A percentile compares a stretch with the other conserved stretches of the same genome.
phyloP scores from a whole-genome alignment of 2,888 invertebrate species.

The Macropis europaea region DNA sequence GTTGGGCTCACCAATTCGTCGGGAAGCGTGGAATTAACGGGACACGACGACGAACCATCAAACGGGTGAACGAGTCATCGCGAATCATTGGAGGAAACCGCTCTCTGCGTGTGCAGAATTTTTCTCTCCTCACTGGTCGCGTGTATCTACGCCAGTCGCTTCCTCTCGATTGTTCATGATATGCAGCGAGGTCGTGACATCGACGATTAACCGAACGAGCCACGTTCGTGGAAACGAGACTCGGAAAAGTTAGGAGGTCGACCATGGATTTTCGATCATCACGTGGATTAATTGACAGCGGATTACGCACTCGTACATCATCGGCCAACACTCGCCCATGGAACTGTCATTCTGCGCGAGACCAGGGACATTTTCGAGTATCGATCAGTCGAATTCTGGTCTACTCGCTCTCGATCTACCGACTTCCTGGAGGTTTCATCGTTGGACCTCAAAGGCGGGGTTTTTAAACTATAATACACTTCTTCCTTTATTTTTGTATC shows the following conservation, averaged over 20 bases:
- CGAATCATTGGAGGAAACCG: too few relatives aligned
- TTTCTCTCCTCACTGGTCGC: neutral
- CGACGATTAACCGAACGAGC: neutral
- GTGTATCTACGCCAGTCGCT: constrained; percentile 17
- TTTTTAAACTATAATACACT: neutral
- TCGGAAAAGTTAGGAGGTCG: neutral
- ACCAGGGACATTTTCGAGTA: neutral
- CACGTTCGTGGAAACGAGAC: neutral
- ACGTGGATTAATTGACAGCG: constrained; percentile 47
- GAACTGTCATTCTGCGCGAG: constrained; percentile 46
- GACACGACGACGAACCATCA: neutral
- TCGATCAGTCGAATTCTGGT: constrained; percentile 37
- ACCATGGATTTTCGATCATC: constrained; percentile 22
- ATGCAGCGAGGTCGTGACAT: constrained; percentile 18
- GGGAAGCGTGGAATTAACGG: neutral
- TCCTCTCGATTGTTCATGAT: constrained; percentile 19
- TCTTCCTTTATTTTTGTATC: neutral
- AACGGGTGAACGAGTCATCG: constrained; percentile 3
- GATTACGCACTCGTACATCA: constrained; percentile 7
- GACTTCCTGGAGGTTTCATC: neutral
- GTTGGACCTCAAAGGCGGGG: neutral
- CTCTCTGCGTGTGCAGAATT: too few relatives aligned
- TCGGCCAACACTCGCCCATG: constrained; percentile 2
- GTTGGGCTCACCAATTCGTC: neutral
- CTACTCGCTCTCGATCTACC: constrained; percentile 19